phyloP scores from a whole-genome alignment of 35 echinoderm and acorn worm species.

The Ophiothrix spiculata region DNA sequence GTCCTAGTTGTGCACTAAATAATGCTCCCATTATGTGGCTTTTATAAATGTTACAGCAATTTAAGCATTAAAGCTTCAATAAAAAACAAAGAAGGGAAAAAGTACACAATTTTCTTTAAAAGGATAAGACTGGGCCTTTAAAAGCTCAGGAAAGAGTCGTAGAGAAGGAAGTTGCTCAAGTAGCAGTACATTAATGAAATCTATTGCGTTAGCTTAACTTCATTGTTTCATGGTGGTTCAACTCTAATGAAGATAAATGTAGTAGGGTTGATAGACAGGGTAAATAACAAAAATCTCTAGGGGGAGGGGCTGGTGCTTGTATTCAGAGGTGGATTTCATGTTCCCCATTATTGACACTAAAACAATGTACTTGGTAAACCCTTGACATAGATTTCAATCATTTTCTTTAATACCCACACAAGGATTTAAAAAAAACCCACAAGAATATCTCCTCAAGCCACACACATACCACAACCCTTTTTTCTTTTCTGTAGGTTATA shows the following conservation, averaged over 20 bases:
- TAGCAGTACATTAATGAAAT: conserved; percentile 9
- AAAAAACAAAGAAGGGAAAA: not conserved
- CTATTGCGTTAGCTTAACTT: not conserved
- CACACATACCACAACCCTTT: too few relatives aligned
- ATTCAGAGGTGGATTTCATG: too few relatives aligned
- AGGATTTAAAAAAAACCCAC: too few relatives aligned
- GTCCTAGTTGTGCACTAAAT: not conserved
- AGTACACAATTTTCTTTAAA: not conserved
- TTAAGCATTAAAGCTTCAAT: not conserved
- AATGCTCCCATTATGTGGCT: too few relatives aligned
- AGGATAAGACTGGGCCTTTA: not conserved
- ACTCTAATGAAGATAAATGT: conserved; percentile 7
- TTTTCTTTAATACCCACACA: too few relatives aligned
- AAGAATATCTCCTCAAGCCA: too few relatives aligned
- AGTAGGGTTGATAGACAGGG: not conserved
- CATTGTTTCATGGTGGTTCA: not conserved
- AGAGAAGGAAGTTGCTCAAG: not conserved
- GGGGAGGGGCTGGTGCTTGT: too few relatives aligned
- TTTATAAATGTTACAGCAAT: not conserved
- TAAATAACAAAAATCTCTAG: conserved; percentile 5
- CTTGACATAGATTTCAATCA: too few relatives aligned
- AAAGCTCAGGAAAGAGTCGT: not conserved
- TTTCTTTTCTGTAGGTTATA: too few relatives aligned
- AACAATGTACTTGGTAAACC: too few relatives aligned
- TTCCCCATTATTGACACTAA: too few relatives aligned